Conservation (phyloP, 2,888 invertebrate genomes). For the Brassicogethes aeneus region DNA sequence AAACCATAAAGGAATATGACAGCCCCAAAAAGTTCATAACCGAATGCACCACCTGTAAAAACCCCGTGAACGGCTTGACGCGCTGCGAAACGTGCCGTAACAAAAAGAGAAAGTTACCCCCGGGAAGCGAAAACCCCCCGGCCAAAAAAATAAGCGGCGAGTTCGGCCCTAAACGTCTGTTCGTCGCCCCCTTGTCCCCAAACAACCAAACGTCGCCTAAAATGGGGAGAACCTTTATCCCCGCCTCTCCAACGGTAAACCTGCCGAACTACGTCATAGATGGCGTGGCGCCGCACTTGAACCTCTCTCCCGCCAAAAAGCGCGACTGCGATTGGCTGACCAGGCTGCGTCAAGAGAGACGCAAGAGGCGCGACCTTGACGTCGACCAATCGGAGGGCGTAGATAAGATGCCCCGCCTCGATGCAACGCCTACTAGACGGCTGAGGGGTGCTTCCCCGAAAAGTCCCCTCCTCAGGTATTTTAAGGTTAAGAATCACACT, state of each 20-base stretch:
- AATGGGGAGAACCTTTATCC: conserved; percentile 6
- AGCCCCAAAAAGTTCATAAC: conserved; percentile 20
- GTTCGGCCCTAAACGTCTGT: conserved; percentile 42
- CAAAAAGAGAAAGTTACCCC: conserved; percentile 22
- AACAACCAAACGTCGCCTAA: conserved; percentile 8
- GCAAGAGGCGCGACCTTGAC: conserved; percentile 25
- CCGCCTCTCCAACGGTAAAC: conserved; percentile 56
- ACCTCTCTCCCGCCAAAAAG: conserved; percentile 60
- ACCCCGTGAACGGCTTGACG: conserved; percentile 5
- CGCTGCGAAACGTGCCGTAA: conserved; percentile 18
- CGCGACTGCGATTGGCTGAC: conserved; percentile 67
- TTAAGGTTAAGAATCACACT: conserved; percentile 28
- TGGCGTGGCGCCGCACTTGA: conserved; percentile 68
- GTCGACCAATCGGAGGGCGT: conserved; percentile 22
- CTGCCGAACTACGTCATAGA: conserved; percentile 69
- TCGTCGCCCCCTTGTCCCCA: conserved; percentile 17
- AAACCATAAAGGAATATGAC: neutral
- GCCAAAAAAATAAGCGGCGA: conserved; percentile 43
- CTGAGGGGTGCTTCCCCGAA: conserved; percentile 17
- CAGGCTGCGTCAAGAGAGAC: conserved; percentile 49
- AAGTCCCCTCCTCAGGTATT: conserved; percentile 31
- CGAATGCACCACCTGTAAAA: conserved; percentile 18
- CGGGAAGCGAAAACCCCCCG: conserved; percentile 18
- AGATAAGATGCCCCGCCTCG: conserved; percentile 26
- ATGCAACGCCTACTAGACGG: conserved; percentile 18